Percentiles rank a stretch among this genome's conserved stretches.
Evolutionary conservation across 2,888 invertebrate species (phyloP).

Genomic region (Calameuta pallipes): DNA sequence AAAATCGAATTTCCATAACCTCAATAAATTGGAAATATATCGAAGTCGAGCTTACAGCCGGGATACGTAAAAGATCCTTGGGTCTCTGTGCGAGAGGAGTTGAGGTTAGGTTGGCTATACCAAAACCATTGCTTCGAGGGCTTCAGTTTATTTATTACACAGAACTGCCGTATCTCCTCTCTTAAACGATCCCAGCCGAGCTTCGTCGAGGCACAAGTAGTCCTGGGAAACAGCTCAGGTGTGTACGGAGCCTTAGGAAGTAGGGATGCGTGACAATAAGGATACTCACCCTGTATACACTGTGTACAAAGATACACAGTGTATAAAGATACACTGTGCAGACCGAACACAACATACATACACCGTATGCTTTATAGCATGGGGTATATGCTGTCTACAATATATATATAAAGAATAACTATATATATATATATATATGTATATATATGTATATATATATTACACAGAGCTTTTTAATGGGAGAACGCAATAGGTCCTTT

Average conservation of each 20-base stretch:
- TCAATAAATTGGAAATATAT: no score
- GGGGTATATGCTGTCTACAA: neutral
- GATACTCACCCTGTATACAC: no score
- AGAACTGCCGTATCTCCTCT: conserved; percentile 4
- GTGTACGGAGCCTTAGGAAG: neutral
- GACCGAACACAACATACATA: neutral
- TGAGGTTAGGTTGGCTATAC: no score
- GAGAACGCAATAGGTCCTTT: neutral
- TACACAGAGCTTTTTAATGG: neutral
- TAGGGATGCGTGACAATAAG: no score
- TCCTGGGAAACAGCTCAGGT: conserved; percentile 1
- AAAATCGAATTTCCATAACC: no score
- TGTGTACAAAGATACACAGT: no score
- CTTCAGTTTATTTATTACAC: neutral
- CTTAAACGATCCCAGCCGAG: neutral
- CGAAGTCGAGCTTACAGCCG: no score
- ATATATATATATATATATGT: neutral
- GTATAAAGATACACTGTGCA: no score
- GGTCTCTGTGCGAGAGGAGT: no score
- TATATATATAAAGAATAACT: neutral
- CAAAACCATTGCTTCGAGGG: no score
- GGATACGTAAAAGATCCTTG: no score
- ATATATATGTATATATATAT: neutral
- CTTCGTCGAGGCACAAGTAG: neutral
- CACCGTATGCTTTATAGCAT: neutral